Evolutionary conservation across 2,888 invertebrate species (phyloP).

Genomic region (Hemithea aestivaria): DNA sequence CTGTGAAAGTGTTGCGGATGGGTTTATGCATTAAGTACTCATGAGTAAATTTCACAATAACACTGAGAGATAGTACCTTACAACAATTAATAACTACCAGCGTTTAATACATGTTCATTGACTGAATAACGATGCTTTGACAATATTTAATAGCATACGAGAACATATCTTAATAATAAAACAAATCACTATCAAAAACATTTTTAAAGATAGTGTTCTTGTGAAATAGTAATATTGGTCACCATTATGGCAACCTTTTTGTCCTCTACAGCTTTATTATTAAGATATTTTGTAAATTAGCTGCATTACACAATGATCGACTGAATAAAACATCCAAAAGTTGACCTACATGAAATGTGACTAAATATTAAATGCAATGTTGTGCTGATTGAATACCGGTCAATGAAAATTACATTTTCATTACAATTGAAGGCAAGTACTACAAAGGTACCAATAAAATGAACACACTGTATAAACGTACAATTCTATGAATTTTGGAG

Average conservation of each 20-base stretch:
- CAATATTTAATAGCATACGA: conserved; percentile 20
- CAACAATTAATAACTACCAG: conserved; percentile 50
- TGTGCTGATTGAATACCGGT: conserved; percentile 48
- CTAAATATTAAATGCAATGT: conserved; percentile 53
- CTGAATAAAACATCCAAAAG: conserved; percentile 2
- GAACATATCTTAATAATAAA: conserved; percentile 4
- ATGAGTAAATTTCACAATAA: conserved; percentile 35
- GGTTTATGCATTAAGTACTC: conserved; percentile 6
- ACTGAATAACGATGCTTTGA: conserved; percentile 20
- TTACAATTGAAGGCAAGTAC: conserved; percentile 54
- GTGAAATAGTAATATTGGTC: too few species aligned
- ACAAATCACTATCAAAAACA: too few species aligned
- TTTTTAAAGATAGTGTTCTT: too few species aligned
- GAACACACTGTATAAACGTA: conserved; percentile 49
- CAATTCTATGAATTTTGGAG: conserved; percentile 46
- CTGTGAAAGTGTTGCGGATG: background rate
- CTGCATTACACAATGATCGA: conserved; percentile 1
- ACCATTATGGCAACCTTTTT: too few species aligned
- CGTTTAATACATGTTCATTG: conserved; percentile 28
- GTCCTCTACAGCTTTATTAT: too few species aligned
- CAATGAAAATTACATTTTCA: conserved; percentile 48
- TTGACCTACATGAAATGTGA: conserved; percentile 25
- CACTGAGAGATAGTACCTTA: conserved; percentile 40
- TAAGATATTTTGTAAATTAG: too few species aligned
- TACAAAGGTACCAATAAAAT: conserved; percentile 42